phyloP scores from a whole-genome alignment of 2,113 vertebrate genomes.

The Tangachromis dhanisi region DNA sequence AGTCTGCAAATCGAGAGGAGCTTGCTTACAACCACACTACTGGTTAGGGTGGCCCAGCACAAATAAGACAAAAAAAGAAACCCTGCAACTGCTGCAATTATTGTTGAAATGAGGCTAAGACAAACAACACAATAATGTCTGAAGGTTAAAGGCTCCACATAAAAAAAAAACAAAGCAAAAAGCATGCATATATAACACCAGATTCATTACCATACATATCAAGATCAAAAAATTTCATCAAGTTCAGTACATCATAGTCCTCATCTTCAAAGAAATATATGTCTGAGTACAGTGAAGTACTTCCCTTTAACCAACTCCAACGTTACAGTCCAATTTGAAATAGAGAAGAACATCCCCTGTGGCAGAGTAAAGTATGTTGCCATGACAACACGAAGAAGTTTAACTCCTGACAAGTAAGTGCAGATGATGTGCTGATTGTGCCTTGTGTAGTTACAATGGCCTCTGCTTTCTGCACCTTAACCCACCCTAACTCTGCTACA shows the following conservation, averaged over 20 bases:
- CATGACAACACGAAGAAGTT: slow-evolving; percentile 60
- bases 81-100: not conserved
- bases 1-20: slow-evolving; percentile 12
- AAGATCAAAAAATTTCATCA: slow-evolving; percentile 56
- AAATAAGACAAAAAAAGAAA: slow-evolving; percentile 5
- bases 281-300: slow-evolving; percentile 18
- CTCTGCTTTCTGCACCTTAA: not conserved
- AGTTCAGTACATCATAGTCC: slow-evolving; percentile 28
- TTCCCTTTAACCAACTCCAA: slow-evolving; percentile 4
- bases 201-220: slow-evolving; percentile 49
- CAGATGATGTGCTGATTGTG: slow-evolving; percentile 19
- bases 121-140: slow-evolving; percentile 3
- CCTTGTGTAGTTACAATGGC: not conserved
- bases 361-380: slow-evolving; percentile 25
- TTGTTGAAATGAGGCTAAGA: slow-evolving; percentile 13
- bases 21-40: slow-evolving; percentile 30
- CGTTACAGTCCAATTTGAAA: slow-evolving; percentile 50
- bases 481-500: not conserved
- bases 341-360: slow-evolving; percentile 22
- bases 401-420: slow-evolving; percentile 36
- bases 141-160: slow-evolving; percentile 12
- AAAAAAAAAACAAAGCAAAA: not conserved
- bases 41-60: not conserved
- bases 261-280: slow-evolving; percentile 33
- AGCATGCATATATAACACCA: not conserved